Conservation (phyloP, 2,888 invertebrate genomes). For the Hirtodrosophila histrioides region DNA sequence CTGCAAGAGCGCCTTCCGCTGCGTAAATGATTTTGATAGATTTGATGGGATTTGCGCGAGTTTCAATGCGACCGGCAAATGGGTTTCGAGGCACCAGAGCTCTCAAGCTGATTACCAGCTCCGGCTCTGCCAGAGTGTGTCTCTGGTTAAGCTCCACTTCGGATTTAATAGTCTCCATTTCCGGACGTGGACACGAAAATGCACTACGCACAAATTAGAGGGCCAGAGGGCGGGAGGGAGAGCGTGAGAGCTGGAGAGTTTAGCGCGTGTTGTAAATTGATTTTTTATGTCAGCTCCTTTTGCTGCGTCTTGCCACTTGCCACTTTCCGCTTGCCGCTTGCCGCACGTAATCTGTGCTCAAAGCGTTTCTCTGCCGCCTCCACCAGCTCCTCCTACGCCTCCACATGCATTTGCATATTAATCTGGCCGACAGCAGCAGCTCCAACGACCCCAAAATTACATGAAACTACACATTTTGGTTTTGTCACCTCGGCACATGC, state of each 20-base stretch:
- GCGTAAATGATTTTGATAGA: conserved; percentile 77
- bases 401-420: conserved; percentile 71
- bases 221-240: conserved; percentile 1
- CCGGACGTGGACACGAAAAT: conserved; percentile 65
- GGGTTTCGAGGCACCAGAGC: conserved; percentile 38
- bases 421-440: conserved; percentile 53
- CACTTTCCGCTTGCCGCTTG: conserved; percentile 21
- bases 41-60: conserved; percentile 70
- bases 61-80: conserved; percentile 40
- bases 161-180: conserved; percentile 57
- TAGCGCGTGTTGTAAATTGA: conserved; percentile 60
- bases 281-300: conserved; percentile 53
- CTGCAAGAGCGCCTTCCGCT: conserved; percentile 32
- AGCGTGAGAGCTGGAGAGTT: conserved; percentile 8
- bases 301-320: conserved; percentile 19
- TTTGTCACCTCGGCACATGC: conserved; percentile 71
- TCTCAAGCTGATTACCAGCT: conserved; percentile 55
- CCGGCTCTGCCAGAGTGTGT: conserved; percentile 1
- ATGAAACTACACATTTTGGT: conserved; percentile 78
- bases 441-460: conserved; percentile 62
- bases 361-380: conserved; percentile 30
- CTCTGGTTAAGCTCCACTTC: conserved; percentile 35
- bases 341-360: conserved; percentile 48
- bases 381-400: background rate
- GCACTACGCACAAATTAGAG: conserved; percentile 73